Percentiles rank a stretch among this genome's conserved stretches.
Conservation (phyloP, 2,797 vertebrate species). For the Leucoraja ocellata region DNA sequence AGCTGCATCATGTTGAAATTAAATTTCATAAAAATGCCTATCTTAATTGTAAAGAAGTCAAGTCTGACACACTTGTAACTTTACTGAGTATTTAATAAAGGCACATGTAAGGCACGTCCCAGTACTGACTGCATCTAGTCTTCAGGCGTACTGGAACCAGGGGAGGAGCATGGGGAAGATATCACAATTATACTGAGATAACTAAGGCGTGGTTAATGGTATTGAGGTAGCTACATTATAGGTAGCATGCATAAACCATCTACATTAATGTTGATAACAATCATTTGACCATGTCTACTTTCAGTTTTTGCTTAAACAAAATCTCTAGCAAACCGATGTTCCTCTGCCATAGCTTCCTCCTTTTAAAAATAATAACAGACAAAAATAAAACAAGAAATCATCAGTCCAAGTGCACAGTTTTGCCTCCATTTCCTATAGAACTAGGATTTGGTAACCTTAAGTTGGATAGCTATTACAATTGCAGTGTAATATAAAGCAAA, state of each 20-base stretch:
- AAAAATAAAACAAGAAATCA: neutral
- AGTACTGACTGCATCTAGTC: too few species aligned
- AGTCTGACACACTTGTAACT: too few species aligned
- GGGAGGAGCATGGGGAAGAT: too few species aligned
- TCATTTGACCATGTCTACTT: neutral
- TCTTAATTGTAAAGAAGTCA: too few species aligned
- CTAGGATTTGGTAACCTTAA: neutral
- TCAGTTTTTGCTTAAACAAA: neutral
- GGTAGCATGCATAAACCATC: too few species aligned
- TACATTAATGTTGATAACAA: neutral
- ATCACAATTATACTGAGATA: too few species aligned
- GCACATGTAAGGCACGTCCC: too few species aligned
- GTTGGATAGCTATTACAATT: neutral
- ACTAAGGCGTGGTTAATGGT: too few species aligned
- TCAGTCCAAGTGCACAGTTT: neutral
- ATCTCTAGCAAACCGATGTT: neutral
- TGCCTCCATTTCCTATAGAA: neutral
- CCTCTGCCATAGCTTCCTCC: neutral
- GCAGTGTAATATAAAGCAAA: neutral
- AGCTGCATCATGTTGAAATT: neutral
- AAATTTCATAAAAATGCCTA: neutral
- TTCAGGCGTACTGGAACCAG: too few species aligned
- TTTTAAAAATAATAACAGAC: neutral
- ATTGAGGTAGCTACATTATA: too few species aligned
- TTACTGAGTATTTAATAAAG: too few species aligned